Base-by-base conservation (phyloP, 2,113 vertebrate genomes). In the Gymnorhina tibicen region DNA sequence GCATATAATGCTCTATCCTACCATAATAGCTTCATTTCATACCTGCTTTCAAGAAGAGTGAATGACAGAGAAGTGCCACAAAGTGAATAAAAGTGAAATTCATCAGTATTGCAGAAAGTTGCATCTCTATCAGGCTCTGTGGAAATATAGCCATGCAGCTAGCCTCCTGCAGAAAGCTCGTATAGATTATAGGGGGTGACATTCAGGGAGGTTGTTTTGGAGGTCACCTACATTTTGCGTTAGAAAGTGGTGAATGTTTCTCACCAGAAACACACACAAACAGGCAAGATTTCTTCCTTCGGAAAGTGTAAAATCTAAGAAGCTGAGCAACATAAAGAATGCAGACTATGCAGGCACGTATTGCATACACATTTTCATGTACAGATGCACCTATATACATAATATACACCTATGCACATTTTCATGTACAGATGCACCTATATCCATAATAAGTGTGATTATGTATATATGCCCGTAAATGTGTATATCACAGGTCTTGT, bases 11-110 rank as follows among this genome's bases (percentile, higher is more conserved):
- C 47, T 87, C 35, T 83, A 22, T 95, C 74, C 28, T 62, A n/a
- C 49, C 50, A 42, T 70, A 77, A 80, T 67, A 81, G 50, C 35
- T 88, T 93, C 39, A 56, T 81, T 96, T 96, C 70, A 44, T 86
- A 37, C 17, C 20, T 63, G 16, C 63, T 91, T 94, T 90, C 78
- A 83, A 49, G 67, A 67, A 28, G 17, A 8, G 32, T 84, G 73
- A 96, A 93, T 94, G 79, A 47, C 83, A 84, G 42, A 62, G 49
- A 64, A 92, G 37, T n/a, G 46, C 37, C 75, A 68, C 52, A 46
- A 72, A 85, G 32, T 41, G 66, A 89, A 63, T 73, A 60, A 47
- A 88, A 90, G 67, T 55, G 13, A 74, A 92, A 74, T 74, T 80
- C 4, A 2, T 72, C 50, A 44, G 67, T 62, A 50, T 62, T 55